Conservation (phyloP, 2,888 invertebrate species). For the Merodon equestris region DNA sequence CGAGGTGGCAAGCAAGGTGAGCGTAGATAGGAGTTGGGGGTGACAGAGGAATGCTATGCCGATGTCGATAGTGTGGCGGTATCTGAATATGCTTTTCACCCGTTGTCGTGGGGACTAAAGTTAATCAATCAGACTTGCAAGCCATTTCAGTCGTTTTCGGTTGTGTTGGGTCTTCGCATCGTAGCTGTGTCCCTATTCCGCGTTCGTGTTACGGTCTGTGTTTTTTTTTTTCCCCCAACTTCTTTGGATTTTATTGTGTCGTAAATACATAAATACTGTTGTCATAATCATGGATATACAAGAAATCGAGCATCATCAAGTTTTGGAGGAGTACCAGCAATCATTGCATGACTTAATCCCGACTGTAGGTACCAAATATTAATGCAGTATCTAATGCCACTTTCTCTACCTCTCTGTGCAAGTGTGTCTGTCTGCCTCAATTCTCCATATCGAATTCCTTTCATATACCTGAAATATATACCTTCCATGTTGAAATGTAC, state of each 20-base stretch:
- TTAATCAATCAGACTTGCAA: slow-evolving; percentile 62
- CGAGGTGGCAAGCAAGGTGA: slow-evolving; percentile 18
- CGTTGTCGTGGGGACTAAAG: slow-evolving; percentile 51
- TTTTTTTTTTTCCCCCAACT: not conserved
- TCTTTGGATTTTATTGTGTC: too few relatives aligned
- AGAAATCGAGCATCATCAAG: slow-evolving; percentile 74
- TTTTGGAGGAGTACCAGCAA: slow-evolving; percentile 74
- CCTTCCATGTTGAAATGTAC: slow-evolving; percentile 23
- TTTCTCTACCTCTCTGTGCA: slow-evolving; percentile 4
- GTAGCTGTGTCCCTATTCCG: slow-evolving; percentile 8
- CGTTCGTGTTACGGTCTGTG: slow-evolving; percentile 4
- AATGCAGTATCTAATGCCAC: slow-evolving; percentile 27
- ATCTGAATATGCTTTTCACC: slow-evolving; percentile 42
- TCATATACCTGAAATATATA: not conserved
- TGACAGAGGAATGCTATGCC: not conserved
- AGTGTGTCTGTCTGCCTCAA: slow-evolving; percentile 5
- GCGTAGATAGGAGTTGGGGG: slow-evolving; percentile 1
- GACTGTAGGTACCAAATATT: slow-evolving; percentile 72
- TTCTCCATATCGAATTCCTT: too few relatives aligned
- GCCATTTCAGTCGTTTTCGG: slow-evolving; percentile 64
- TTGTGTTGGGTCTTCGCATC: slow-evolving; percentile 59
- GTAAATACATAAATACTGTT: too few relatives aligned
- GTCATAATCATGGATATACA: slow-evolving; percentile 72
- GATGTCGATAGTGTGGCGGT: slow-evolving; percentile 20
- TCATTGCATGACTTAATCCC: slow-evolving; percentile 75